phyloP scores from a whole-genome alignment of 92 coral and sea anemone genomes.

The Zoanthus sansibaricus region DNA sequence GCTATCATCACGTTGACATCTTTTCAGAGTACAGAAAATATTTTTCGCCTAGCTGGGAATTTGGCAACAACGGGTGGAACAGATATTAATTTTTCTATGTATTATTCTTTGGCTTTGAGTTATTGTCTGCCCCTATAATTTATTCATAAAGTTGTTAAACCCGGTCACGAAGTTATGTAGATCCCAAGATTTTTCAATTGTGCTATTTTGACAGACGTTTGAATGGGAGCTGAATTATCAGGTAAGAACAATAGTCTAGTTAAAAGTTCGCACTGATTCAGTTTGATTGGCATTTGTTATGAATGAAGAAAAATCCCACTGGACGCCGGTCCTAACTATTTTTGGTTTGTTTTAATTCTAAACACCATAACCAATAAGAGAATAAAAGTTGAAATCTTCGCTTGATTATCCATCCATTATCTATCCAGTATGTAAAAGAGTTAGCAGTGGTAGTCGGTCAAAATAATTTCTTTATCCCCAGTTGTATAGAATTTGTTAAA shows the following conservation, averaged over 20 bases:
- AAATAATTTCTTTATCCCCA: too few relatives aligned
- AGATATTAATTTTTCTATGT: not conserved
- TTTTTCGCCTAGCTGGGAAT: not conserved
- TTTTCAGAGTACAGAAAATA: conserved; percentile 20
- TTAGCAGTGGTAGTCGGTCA: conserved; percentile 43
- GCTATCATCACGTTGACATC: not conserved
- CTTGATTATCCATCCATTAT: conserved; percentile 21
- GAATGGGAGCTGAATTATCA: too few relatives aligned
- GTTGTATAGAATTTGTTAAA: too few relatives aligned
- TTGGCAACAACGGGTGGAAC: not conserved
- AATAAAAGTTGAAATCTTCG: conserved; percentile 8
- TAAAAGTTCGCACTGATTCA: conserved; percentile 22
- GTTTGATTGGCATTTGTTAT: conserved; percentile 28
- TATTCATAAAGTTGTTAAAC: conserved; percentile 49
- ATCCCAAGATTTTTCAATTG: conserved; percentile 33
- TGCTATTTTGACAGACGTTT: too few relatives aligned
- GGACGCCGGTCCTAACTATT: conserved; percentile 29
- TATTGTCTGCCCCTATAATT: conserved; percentile 14
- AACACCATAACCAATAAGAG: not conserved
- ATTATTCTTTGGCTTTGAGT: not conserved
- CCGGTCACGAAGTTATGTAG: conserved; percentile 46
- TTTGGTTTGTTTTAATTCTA: not conserved
- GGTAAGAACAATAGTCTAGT: too few relatives aligned
- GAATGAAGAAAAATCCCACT: conserved; percentile 33
- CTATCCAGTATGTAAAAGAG: conserved; percentile 6